A percentile compares a stretch with the other conserved stretches of the same genome.
Evolutionary conservation across 1,140 invertebrate species (phyloP).

Genomic region (Copidosoma floridanum): DNA sequence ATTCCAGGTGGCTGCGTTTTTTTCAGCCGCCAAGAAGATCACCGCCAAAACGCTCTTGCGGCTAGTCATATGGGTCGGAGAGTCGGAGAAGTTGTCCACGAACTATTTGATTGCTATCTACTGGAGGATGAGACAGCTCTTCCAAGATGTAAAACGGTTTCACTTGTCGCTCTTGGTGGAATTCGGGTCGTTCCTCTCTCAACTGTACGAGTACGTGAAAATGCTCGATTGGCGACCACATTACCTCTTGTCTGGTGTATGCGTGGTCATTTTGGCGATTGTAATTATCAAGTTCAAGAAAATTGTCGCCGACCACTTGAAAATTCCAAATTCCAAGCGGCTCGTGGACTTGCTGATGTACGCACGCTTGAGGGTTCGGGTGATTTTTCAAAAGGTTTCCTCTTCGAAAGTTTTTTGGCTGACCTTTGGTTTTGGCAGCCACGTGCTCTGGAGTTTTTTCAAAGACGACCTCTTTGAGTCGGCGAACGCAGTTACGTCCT

Average conservation of each 20-base stretch:
- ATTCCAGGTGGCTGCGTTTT: background rate
- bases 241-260: background rate
- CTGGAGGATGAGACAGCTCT: no score
- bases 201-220: no score
- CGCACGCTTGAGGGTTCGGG: background rate
- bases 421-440: background rate
- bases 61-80: background rate
- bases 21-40: background rate
- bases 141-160: no score
- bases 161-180: no score
- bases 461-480: no score
- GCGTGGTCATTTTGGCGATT: no score
- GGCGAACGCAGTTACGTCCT: no score
- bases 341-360: background rate
- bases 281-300: background rate
- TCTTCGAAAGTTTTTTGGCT: constrained; percentile 12
- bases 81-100: background rate
- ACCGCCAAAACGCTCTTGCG: background rate
- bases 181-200: no score
- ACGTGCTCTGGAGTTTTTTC: background rate
- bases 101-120: background rate
- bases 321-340: no score
- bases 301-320: background rate
- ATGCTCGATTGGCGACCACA: no score
- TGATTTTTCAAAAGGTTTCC: background rate